Percentiles rank a stretch among this genome's conserved stretches.
Conservation (phyloP, 1,140 invertebrate species). For the Apis cerana region DNA sequence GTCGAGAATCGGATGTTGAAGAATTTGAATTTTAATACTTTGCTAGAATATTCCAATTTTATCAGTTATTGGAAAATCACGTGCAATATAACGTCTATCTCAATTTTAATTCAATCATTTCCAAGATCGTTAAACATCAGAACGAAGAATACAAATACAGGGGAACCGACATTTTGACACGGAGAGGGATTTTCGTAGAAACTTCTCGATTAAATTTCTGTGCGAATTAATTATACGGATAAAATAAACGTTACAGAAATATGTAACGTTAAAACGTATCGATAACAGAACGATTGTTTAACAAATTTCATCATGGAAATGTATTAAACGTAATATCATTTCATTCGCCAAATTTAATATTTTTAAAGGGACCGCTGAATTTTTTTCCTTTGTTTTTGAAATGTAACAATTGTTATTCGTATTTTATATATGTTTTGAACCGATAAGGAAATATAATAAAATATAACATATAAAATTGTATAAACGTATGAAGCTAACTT, state of each 20-base stretch:
- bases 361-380: neutral
- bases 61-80: neutral
- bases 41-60: neutral
- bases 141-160: neutral
- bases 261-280: neutral
- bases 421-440: neutral
- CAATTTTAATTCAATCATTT: constrained; percentile 5
- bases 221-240: too few species aligned
- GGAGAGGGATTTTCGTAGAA: neutral
- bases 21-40: constrained; percentile 17
- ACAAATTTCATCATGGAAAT: neutral
- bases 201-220: neutral
- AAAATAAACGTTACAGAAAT: neutral
- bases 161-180: neutral
- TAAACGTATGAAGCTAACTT: neutral
- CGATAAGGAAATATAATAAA: neutral
- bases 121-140: neutral
- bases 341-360: neutral
- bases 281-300: neutral
- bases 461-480: neutral
- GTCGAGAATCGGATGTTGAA: neutral
- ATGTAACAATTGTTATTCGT: neutral
- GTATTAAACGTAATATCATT: neutral
- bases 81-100: neutral
- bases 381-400: neutral